phyloP scores from a whole-genome alignment of 1,140 invertebrate species.

The Trichonephila clavata region DNA sequence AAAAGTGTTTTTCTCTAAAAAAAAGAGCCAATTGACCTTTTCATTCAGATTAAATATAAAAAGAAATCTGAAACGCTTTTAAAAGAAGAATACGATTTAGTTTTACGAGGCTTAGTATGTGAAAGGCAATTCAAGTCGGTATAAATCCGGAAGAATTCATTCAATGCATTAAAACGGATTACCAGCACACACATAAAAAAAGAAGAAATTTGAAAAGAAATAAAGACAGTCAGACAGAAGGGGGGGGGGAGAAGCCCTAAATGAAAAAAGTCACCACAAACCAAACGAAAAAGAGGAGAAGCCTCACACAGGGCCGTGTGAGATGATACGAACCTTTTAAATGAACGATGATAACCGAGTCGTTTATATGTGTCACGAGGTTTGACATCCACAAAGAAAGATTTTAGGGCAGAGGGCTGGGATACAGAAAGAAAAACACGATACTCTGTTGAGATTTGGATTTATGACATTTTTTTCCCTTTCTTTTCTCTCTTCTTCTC shows the following conservation, averaged over 20 bases:
- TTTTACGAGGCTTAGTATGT: neutral
- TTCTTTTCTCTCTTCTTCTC: neutral
- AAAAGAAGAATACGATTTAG: neutral
- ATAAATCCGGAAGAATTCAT: slow-evolving; percentile 19
- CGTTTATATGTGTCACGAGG: slow-evolving; percentile 11
- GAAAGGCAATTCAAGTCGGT: neutral
- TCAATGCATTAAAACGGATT: slow-evolving; percentile 6
- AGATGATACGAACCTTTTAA: neutral
- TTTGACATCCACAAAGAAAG: neutral
- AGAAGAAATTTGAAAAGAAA: neutral
- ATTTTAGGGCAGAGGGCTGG: neutral
- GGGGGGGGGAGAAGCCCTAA: neutral
- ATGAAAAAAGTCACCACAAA: neutral
- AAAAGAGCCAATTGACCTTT: neutral
- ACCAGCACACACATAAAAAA: neutral
- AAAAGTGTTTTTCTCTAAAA: neutral
- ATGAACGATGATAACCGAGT: neutral
- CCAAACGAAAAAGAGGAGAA: neutral
- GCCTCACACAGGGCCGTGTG: neutral
- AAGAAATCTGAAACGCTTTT: neutral
- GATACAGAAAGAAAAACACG: neutral
- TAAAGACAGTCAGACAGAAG: neutral
- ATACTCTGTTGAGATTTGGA: slow-evolving; percentile 36
- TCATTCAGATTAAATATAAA: neutral
- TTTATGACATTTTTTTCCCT: neutral